A percentile compares a stretch with the other conserved stretches of the same genome.
Conservation (phyloP, 2,888 invertebrate genomes). For the Galeopsomyia nigrocyanea region DNA sequence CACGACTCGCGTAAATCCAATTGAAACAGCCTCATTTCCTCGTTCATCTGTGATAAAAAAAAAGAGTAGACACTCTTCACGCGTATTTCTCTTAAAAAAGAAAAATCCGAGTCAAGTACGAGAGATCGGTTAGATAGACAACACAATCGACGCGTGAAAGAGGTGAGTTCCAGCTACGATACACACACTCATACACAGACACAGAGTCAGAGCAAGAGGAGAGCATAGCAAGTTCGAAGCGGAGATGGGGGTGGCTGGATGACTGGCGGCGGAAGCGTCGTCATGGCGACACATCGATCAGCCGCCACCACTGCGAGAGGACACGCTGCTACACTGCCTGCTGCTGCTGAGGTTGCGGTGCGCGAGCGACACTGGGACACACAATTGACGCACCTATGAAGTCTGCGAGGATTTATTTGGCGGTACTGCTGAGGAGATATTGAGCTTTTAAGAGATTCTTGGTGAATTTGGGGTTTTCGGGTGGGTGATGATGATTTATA, state of each 20-base stretch:
- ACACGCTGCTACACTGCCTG: not conserved
- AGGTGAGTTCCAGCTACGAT: not conserved
- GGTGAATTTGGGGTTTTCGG: too few species aligned
- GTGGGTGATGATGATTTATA: too few species aligned
- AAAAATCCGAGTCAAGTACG: constrained; percentile 33
- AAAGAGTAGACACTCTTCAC: too few species aligned
- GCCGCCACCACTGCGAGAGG: constrained; percentile 61
- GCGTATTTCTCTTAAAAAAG: too few species aligned
- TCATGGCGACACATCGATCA: constrained; percentile 78
- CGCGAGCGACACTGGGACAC: constrained; percentile 1
- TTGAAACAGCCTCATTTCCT: too few species aligned
- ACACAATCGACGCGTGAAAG: not conserved
- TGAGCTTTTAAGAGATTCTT: too few species aligned
- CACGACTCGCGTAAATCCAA: too few species aligned
- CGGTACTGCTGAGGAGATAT: too few species aligned
- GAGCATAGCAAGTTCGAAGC: constrained; percentile 49
- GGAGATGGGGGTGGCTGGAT: constrained; percentile 64
- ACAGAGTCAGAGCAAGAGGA: not conserved
- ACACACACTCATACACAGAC: not conserved
- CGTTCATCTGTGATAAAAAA: too few species aligned
- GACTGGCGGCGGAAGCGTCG: constrained; percentile 72
- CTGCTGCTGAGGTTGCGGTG: too few species aligned
- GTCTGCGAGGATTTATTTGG: too few species aligned
- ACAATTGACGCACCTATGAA: constrained; percentile 6
- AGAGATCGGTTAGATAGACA: constrained; percentile 26